phyloP scores from a whole-genome alignment of 2,797 vertebrate genomes.

The Aulostomus chinensis region DNA sequence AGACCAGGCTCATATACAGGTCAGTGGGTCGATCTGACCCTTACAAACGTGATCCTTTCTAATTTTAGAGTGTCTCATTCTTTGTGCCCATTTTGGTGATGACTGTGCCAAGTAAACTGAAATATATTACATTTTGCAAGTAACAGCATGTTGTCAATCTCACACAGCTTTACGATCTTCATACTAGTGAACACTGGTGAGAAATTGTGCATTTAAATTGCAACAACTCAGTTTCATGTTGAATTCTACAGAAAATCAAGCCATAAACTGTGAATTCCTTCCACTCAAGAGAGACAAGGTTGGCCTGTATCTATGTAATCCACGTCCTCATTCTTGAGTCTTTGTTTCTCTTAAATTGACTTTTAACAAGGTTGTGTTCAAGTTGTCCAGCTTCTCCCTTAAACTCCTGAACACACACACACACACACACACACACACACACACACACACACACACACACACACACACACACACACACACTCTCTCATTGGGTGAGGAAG shows the following conservation, averaged over 20 bases:
- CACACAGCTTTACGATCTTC: too few relatives aligned
- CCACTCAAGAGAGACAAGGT: conserved; percentile 33
- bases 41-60: too few relatives aligned
- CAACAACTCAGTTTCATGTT: conserved; percentile 35
- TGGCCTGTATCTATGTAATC: conserved; percentile 61
- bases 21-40: too few relatives aligned
- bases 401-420: conserved; percentile 30
- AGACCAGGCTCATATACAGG: too few relatives aligned
- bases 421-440: too few relatives aligned
- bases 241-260: conserved; percentile 33
- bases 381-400: conserved; percentile 62
- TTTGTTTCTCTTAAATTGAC: conserved; percentile 80
- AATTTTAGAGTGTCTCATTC: too few relatives aligned
- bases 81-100: too few relatives aligned
- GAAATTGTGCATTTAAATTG: conserved; percentile 33
- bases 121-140: too few relatives aligned
- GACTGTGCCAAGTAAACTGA: too few relatives aligned
- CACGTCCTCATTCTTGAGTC: conserved; percentile 40
- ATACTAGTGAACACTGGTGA: conserved; percentile 8
- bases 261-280: conserved; percentile 48
- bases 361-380: conserved; percentile 77
- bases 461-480: too few relatives aligned
- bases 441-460: too few relatives aligned
- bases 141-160: neutral
- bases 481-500: conserved; percentile 45